A percentile compares a stretch with the other conserved stretches of the same genome.
Conservation (phyloP, 2,797 vertebrate species). For the Sebastes wilsoni region DNA sequence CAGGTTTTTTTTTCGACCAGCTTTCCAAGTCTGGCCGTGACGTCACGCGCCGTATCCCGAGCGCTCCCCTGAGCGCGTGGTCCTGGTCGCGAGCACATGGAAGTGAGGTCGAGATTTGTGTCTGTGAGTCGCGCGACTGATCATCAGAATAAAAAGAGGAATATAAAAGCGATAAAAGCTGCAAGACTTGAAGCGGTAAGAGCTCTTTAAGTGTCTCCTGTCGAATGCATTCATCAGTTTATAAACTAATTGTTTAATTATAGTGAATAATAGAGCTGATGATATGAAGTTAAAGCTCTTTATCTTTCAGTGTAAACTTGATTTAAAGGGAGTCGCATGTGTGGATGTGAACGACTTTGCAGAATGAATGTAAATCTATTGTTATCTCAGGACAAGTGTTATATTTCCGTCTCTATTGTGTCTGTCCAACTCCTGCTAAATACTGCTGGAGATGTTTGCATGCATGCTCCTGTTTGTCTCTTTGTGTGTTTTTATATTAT, state of each 20-base stretch:
- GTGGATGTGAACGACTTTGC: background rate
- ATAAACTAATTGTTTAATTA: background rate
- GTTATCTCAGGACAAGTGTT: slow-evolving; percentile 49
- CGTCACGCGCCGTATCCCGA: slow-evolving; percentile 78
- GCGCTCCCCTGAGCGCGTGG: slow-evolving; percentile 76
- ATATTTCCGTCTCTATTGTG: slow-evolving; percentile 58
- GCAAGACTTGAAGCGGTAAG: slow-evolving; percentile 50
- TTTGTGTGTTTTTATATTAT: background rate
- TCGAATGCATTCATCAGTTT: background rate
- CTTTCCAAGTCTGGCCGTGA: slow-evolving; percentile 66
- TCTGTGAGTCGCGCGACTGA: slow-evolving; percentile 61
- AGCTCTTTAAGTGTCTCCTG: background rate
- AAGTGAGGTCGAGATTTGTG: slow-evolving; percentile 77
- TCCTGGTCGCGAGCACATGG: slow-evolving; percentile 82
- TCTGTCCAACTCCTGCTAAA: slow-evolving; percentile 47
- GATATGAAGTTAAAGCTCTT: slow-evolving; percentile 9
- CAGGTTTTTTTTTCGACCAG: background rate
- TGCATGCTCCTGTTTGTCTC: slow-evolving; percentile 5
- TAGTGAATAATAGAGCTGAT: background rate
- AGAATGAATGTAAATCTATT: slow-evolving; percentile 38
- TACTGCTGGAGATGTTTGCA: slow-evolving; percentile 17
- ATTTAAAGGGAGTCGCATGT: background rate
- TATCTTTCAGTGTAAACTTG: slow-evolving; percentile 15
- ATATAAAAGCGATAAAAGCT: slow-evolving; percentile 41
- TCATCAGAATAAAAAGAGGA: slow-evolving; percentile 46